phyloP scores from a whole-genome alignment of 2,797 vertebrate genomes.

The Sternotherus odoratus region DNA sequence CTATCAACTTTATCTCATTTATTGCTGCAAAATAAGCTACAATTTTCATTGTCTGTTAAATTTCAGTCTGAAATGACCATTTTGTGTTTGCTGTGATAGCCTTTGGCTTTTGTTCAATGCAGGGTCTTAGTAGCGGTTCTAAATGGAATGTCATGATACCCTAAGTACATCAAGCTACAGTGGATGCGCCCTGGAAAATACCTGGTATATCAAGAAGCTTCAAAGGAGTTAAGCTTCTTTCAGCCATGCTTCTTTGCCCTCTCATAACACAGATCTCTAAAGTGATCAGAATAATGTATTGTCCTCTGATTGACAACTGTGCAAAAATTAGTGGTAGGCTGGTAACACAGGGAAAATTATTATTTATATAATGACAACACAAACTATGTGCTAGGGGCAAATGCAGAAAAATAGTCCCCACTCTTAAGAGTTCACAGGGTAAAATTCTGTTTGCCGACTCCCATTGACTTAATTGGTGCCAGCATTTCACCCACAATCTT shows the following conservation, averaged over 20 bases:
- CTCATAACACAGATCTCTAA: background rate
- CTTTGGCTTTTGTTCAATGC: background rate
- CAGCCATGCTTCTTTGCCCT: background rate
- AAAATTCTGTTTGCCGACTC: background rate
- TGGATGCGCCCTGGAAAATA: background rate
- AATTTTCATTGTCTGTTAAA: slow-evolving; percentile 25
- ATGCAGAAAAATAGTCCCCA: background rate
- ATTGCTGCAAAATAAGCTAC: slow-evolving; percentile 4
- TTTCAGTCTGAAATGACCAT: slow-evolving; percentile 1
- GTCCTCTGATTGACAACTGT: background rate
- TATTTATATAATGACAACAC: background rate
- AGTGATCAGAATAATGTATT: background rate
- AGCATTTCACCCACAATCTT: background rate
- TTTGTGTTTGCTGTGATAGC: slow-evolving; percentile 4
- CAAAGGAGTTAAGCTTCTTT: background rate
- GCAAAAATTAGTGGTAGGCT: background rate
- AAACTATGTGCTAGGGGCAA: background rate
- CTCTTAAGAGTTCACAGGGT: background rate
- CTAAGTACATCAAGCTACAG: background rate
- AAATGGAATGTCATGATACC: background rate
- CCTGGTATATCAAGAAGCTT: background rate
- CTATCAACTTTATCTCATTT: slow-evolving; percentile 45
- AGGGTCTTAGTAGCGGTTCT: background rate
- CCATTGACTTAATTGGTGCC: background rate
- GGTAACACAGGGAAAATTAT: background rate